A percentile compares a stretch with the other conserved stretches of the same genome.
Evolutionary conservation across 2,888 invertebrate genomes (phyloP).

Genomic region (Philereme vetulata): DNA sequence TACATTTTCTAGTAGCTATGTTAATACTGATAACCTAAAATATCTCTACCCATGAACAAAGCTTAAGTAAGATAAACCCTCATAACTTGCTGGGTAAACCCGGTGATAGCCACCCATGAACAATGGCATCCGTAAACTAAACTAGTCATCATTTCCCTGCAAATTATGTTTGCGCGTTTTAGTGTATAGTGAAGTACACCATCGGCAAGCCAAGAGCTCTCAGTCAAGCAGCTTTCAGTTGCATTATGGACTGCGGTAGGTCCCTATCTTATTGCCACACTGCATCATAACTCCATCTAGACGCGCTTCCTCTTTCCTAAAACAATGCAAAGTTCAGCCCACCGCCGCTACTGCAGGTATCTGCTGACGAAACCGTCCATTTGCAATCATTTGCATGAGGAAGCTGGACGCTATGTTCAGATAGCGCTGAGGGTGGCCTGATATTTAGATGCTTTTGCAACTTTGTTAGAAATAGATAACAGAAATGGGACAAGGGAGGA

Average conservation of each 20-base stretch:
- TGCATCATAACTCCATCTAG: constrained; percentile 18
- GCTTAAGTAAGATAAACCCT: too few species aligned
- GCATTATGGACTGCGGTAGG: constrained; percentile 8
- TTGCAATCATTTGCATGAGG: constrained; percentile 76
- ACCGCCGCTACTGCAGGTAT: constrained; percentile 23
- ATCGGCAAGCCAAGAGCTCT: too few species aligned
- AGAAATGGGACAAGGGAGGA: not conserved
- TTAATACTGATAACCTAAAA: too few species aligned
- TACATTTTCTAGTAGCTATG: too few species aligned
- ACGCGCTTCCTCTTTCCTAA: constrained; percentile 27
- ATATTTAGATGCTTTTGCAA: constrained; percentile 36
- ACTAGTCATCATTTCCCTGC: too few species aligned
- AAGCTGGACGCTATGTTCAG: constrained; percentile 61
- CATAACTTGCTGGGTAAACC: too few species aligned
- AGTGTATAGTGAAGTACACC: too few species aligned
- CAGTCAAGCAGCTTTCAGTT: too few species aligned
- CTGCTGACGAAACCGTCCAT: constrained; percentile 60
- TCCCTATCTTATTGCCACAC: constrained; percentile 6
- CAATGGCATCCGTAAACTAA: too few species aligned
- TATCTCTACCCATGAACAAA: too few species aligned
- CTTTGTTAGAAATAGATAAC: constrained; percentile 20
- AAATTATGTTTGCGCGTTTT: too few species aligned
- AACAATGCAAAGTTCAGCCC: constrained; percentile 32
- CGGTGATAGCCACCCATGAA: too few species aligned
- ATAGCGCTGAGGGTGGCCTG: constrained; percentile 56